Base-by-base conservation (phyloP, 2,113 vertebrate genomes). In the Protomyctophum bolini region DNA sequence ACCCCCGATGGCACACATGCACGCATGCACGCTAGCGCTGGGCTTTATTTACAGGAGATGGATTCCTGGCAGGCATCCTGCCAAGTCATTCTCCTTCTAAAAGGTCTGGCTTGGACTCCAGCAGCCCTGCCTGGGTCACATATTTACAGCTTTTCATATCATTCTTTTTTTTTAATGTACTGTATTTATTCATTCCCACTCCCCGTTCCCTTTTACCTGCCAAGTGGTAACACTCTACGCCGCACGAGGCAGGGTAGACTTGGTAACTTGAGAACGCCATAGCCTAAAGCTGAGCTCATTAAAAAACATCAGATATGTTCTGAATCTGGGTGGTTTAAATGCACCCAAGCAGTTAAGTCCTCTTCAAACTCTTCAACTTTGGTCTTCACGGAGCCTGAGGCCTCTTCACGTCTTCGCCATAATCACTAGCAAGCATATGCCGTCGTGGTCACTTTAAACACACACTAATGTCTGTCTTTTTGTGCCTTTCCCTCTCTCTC, bases 211-310 rank as follows among this genome's bases (percentile, higher is more conserved):
- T 21, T 21, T 21, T 21, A 21, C 21, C 28, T 59, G 55, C 45
- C 68, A 80, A 72, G 63, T 9, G 47, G 10, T 41, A 3, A 33
- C 64, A 4, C 8, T 0, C 60, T 66, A 21, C 8, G 10, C 12
- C 41, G 1, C 50, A 6, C 41, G 58, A 15, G 48, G 61, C 56
- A 72, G 45, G 0, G 3, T 29, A 66, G 49, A n/a, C n/a, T n/a
- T 54, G 77, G 81, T 86, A 75, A 78, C 80, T 71, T 79, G 80
- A 76, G 76, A 87, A 81, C 87, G 81, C 66, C 58, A 63, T 59
- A 73, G 65, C 63, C 59, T 69, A 41, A 72, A 76, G 63, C 70
- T 83, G 10, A 47, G 47, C 12, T 50, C 48, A 29, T 58, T 51
- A 66, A 76, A 66, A 76, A 69, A 63, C 61, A 8, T 58, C 29